Base-by-base conservation (phyloP, 2,888 invertebrate genomes). In the Melanchra persicariae region DNA sequence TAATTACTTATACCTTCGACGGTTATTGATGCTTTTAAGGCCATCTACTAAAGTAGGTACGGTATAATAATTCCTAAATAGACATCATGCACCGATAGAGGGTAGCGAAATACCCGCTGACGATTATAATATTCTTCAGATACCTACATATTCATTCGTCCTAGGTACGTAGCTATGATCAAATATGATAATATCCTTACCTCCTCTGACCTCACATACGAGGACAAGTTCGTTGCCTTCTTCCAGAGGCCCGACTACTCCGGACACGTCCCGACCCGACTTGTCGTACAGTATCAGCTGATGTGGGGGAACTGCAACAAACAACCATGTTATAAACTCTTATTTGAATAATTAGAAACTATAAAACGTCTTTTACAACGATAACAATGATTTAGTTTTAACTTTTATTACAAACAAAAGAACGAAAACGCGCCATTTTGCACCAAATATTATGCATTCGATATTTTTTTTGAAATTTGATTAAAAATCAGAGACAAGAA, bases 171-270 rank as follows among this genome's bases (percentile, higher is more conserved):
- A 40, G 24, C 12, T 62, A 57, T 57, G 40, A 24, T 57, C 52
- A 61, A 64, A 74, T 66, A 79, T 64, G 61, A 64, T 54, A 68
- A 70, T 66, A 72, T 57, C 45, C 97, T 97, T 96, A 98, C 98
- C 98, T 92, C 98, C 98, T 93, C 98, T 97, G 79, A 98, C 98
- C 95, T 98, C 98, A 92, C 98, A 99, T 83, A 98, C 98, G 81
- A 99, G 96, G 64, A 98, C 97, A 76, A 98, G 97, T 91, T 98
- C 98, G 87, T 98, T 97, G 75, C 98, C 98, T 94, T 98, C 98
- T 88, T 98, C 97, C 86, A 98, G 96, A 57, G 98, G 98, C 30
- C 98, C 98, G 69, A 98, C 97, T 54, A 97, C 97, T 62, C 97
- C 97, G 85, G 98, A 98, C 81, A 98, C 97, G 91, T 98, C 97